Evolutionary conservation across 1,140 invertebrate genomes (phyloP).

Genomic region (Idris sp.): DNA sequence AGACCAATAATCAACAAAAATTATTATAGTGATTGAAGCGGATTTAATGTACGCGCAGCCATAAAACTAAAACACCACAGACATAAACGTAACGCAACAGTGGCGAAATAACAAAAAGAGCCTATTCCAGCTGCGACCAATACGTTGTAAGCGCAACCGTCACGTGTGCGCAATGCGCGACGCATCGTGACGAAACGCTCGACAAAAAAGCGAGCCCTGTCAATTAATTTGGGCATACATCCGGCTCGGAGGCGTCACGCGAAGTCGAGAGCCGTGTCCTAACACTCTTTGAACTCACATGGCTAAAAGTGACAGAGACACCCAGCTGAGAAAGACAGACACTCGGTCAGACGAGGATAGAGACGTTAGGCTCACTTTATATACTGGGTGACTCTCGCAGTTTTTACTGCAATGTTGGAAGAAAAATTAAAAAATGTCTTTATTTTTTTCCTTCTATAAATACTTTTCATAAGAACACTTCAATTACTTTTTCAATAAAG

Average conservation of each 20-base stretch:
- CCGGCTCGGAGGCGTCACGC: slow-evolving; percentile 37
- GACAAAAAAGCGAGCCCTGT: slow-evolving; percentile 32
- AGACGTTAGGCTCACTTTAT: slow-evolving; percentile 6
- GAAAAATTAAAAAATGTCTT: too few relatives aligned
- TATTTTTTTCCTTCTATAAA: too few relatives aligned
- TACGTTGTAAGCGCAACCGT: slow-evolving; percentile 18
- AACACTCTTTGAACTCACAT: slow-evolving; percentile 34
- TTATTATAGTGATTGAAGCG: slow-evolving; percentile 8
- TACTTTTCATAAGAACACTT: too few relatives aligned
- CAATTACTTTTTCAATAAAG: too few relatives aligned
- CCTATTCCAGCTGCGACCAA: slow-evolving; percentile 22
- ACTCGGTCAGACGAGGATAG: slow-evolving; percentile 5
- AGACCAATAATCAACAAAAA: too few relatives aligned
- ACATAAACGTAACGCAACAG: slow-evolving; percentile 11
- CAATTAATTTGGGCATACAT: slow-evolving; percentile 44
- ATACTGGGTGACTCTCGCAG: slow-evolving; percentile 11
- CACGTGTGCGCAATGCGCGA: slow-evolving; percentile 38
- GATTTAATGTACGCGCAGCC: slow-evolving; percentile 12
- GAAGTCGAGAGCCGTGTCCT: slow-evolving; percentile 35
- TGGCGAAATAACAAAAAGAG: slow-evolving; percentile 18
- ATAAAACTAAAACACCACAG: slow-evolving; percentile 8
- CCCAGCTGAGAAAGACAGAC: background rate
- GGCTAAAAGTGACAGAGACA: slow-evolving; percentile 12
- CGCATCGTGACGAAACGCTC: slow-evolving; percentile 14
- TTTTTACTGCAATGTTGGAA: too few relatives aligned